These are phyloP conservation scores for Lasioglossum figueresi DNA, from an alignment of 2,888 invertebrate genomes.

Conservation along the genomic window DNA sequence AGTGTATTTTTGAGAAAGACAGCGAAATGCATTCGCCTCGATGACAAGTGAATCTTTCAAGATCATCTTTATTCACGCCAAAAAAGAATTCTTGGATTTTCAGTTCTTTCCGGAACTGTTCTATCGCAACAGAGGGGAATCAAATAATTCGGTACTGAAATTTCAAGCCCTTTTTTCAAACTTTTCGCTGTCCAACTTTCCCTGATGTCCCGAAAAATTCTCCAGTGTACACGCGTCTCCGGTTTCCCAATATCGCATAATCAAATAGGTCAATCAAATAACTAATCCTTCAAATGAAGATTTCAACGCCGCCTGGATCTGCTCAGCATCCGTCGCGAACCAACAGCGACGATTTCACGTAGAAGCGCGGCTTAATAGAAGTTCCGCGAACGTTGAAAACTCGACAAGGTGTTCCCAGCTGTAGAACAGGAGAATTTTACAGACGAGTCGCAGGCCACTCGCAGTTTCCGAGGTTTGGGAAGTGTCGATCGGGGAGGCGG, in stretches of 20 bases:
- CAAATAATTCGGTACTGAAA: too few relatives aligned
- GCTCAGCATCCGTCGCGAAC: background rate
- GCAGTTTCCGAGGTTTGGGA: constrained; percentile 68
- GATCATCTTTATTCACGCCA: too few relatives aligned
- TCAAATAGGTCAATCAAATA: background rate
- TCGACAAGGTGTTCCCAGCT: constrained; percentile 45
- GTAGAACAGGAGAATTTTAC: constrained; percentile 63
- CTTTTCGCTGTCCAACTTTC: too few relatives aligned
- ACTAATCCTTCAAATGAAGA: background rate
- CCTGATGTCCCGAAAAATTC: too few relatives aligned
- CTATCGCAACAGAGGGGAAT: too few relatives aligned
- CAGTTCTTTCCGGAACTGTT: too few relatives aligned
- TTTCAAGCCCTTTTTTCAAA: too few relatives aligned
- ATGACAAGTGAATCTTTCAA: too few relatives aligned
- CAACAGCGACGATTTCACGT: background rate
- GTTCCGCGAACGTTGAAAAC: constrained; percentile 18
- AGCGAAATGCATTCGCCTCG: too few relatives aligned
- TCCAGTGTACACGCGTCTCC: too few relatives aligned
- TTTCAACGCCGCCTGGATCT: background rate
- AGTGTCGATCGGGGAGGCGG: constrained; percentile 46
- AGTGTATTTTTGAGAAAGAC: too few relatives aligned
- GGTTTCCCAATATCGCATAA: background rate
- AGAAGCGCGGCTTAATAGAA: background rate
- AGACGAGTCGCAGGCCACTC: constrained; percentile 64
- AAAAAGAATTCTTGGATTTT: too few relatives aligned